phyloP scores from a whole-genome alignment of 2,888 invertebrate species.

The Allacma fusca region DNA sequence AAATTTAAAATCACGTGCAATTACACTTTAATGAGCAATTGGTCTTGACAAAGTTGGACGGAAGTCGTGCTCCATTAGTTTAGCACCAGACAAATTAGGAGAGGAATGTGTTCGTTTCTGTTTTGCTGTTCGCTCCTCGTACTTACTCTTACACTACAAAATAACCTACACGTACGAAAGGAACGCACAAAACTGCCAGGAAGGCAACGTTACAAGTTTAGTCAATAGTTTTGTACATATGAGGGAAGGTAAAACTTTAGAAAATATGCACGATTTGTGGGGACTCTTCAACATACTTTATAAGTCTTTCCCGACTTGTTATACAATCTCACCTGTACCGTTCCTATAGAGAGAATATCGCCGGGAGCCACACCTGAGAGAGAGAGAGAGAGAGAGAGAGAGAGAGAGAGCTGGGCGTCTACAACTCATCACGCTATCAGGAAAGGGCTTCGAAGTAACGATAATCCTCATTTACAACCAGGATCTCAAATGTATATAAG shows the following conservation, averaged over 20 bases:
- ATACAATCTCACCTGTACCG: background rate
- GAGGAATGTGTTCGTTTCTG: background rate
- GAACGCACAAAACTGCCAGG: background rate
- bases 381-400: no score
- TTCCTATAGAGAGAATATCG: conserved; percentile 19
- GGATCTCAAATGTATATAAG: no score
- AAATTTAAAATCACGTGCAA: background rate
- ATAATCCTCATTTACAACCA: no score
- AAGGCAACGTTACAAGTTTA: background rate
- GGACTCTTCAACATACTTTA: no score
- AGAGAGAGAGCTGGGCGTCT: conserved; percentile 31
- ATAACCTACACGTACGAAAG: background rate
- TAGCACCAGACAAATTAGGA: conserved; percentile 2
- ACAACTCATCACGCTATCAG: conserved; percentile 30
- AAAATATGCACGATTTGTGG: no score
- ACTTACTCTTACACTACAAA: background rate
- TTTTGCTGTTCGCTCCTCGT: background rate
- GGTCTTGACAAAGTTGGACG: conserved; percentile 28
- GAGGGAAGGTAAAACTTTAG: no score
- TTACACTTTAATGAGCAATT: background rate
- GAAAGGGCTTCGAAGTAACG: background rate
- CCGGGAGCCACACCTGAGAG: conserved; percentile 33
- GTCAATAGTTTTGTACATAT: background rate
- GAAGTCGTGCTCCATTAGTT: conserved; percentile 41
- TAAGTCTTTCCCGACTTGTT: background rate